phyloP scores from a whole-genome alignment of 2,888 invertebrate species.

The Morinoia aosen region DNA sequence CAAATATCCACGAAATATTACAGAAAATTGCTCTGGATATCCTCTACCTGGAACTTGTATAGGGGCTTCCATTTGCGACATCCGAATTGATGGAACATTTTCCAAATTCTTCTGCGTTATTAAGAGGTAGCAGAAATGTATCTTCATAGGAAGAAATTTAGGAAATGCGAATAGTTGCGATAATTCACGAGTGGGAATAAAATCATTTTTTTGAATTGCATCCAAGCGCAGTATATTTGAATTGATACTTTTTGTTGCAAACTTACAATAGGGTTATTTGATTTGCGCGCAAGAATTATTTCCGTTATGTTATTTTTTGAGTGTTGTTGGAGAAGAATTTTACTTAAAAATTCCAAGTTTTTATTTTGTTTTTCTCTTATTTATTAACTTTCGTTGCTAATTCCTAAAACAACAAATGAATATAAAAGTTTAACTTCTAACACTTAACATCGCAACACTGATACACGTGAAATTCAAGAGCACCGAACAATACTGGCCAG shows the following conservation, averaged over 20 bases:
- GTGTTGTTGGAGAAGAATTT: no score
- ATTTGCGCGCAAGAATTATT: no score
- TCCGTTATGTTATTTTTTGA: no score
- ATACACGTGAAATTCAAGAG: neutral
- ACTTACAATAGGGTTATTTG: no score
- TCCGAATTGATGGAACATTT: neutral
- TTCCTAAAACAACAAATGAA: neutral
- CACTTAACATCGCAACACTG: neutral
- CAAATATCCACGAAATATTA: neutral
- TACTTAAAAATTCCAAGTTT: no score
- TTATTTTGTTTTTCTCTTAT: no score
- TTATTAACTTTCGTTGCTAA: no score
- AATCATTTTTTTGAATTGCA: no score
- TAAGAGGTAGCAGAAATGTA: neutral
- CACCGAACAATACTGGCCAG: neutral
- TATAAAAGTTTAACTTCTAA: neutral
- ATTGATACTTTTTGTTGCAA: no score
- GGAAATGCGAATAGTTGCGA: neutral
- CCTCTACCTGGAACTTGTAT: neutral
- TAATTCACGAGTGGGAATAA: no score
- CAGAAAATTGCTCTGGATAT: neutral
- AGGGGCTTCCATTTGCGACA: neutral
- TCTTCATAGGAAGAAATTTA: neutral
- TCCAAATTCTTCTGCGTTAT: neutral
- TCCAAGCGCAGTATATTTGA: no score